Evolutionary conservation across 2,113 vertebrate species (phyloP), one percentile per base, ranked within the genome.

Genomic region (Callocephalon fimbriatum): DNA sequence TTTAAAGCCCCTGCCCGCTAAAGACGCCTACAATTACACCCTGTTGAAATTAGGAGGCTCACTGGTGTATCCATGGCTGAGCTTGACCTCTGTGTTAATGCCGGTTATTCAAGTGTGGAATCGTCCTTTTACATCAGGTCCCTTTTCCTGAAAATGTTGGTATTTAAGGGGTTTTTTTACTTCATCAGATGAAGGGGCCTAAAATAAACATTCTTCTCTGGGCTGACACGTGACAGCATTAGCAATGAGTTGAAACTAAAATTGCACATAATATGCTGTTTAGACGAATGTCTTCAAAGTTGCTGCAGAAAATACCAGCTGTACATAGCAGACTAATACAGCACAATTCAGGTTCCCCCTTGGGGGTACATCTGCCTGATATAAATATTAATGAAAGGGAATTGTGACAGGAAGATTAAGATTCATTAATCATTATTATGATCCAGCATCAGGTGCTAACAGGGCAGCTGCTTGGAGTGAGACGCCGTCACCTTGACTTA

Each of bases 351-450:
- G 92, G 48, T 42, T 68, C 65, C 65, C 96, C 92, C 86, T 67
- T 79, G 84, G 92, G 94, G 71, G 32, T 93, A 95, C 94, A 96
- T 96, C 94, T 97, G 96, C 91, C 95, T 91, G 81, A 94, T 86
- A 84, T 93, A 96, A 97, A 90, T 96, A 96, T 94, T 95, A 96
- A 95, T 93, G 89, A 91, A 94, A 88, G 79, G 48, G 82, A 95
- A 77, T 88, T 88, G 77, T 74, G 91, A 61, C 71, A 70, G 78
- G 35, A 94, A 94, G 86, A 93, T 92, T 90, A 96, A 76, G 93
- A 84, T 86, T 70, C 92, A 96, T 97, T 96, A 78, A 95, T 96
- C 95, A 95, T 90, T 63, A 68, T 96, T 96, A 96, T 95, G 83
- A 94, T 42, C 78, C 86, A 91, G 74, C 81, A 76, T 94, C 93